These are phyloP conservation scores for Scaptomyza graminum DNA, from an alignment of 1,140 invertebrate genomes.

Conservation along the genomic window DNA sequence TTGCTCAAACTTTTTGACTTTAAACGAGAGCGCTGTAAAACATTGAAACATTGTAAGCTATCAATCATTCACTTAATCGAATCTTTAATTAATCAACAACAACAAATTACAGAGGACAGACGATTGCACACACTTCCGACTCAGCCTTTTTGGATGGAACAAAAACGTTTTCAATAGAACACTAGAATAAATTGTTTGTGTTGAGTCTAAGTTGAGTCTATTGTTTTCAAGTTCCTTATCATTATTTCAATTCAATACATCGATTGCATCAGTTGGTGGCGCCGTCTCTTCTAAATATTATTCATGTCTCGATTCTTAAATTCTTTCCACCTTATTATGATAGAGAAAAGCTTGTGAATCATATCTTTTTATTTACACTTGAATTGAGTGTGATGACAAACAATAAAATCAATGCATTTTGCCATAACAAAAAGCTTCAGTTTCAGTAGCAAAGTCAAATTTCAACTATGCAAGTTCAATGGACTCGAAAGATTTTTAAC, in stretches of 20 bases:
- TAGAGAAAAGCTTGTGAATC: slow-evolving; percentile 9
- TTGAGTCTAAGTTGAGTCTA: slow-evolving; percentile 3
- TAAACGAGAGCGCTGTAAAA: background rate
- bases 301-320: slow-evolving; percentile 24
- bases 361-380: slow-evolving; percentile 12
- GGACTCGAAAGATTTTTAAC: background rate
- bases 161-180: slow-evolving; percentile 8
- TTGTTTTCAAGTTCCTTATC: slow-evolving; percentile 10
- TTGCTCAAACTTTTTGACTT: background rate
- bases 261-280: slow-evolving; percentile 13
- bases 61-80: slow-evolving; percentile 48
- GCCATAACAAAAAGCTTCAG: background rate
- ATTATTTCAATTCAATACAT: slow-evolving; percentile 29
- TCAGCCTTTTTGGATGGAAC: slow-evolving; percentile 12
- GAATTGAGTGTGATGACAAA: slow-evolving; percentile 7
- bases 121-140: slow-evolving; percentile 38
- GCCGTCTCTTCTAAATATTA: slow-evolving; percentile 27
- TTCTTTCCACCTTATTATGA: slow-evolving; percentile 8
- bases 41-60: slow-evolving; percentile 28
- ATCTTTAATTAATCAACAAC: slow-evolving; percentile 53
- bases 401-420: background rate
- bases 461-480: background rate
- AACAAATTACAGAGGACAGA: slow-evolving; percentile 1
- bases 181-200: slow-evolving; percentile 24
- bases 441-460: background rate